Evolutionary conservation across 2,113 vertebrate species (phyloP).

Genomic region (Siphamia tubifer): DNA sequence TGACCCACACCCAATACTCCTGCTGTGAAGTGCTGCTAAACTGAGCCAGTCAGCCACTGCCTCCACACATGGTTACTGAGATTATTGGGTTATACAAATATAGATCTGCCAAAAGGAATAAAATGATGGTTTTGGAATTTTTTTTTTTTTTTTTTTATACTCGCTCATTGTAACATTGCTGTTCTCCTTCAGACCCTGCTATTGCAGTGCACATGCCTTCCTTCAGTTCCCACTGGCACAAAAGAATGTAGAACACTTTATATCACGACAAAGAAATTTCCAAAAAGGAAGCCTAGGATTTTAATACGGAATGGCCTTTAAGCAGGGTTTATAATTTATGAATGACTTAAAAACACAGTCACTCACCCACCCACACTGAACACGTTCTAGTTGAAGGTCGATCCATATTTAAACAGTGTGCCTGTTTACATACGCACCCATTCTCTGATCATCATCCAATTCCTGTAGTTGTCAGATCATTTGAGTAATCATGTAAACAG

Average conservation of each 20-base stretch:
- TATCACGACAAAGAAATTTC: slow-evolving; percentile 2
- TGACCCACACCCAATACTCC: slow-evolving; percentile 59
- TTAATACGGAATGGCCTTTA: slow-evolving; percentile 16
- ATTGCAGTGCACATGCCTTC: neutral
- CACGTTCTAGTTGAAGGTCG: too few species aligned
- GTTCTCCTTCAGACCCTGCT: neutral
- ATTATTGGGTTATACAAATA: slow-evolving; percentile 59
- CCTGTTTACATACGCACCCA: too few species aligned
- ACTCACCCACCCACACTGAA: too few species aligned
- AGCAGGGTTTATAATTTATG: slow-evolving; percentile 22
- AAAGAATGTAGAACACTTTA: slow-evolving; percentile 11
- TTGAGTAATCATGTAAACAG: too few species aligned
- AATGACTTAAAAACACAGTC: too few species aligned
- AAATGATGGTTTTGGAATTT: slow-evolving; percentile 19
- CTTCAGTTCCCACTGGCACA: slow-evolving; percentile 16
- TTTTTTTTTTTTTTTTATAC: slow-evolving; percentile 13
- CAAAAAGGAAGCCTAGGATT: neutral
- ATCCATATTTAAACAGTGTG: too few species aligned
- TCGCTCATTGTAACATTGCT: slow-evolving; percentile 24
- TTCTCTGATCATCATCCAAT: too few species aligned
- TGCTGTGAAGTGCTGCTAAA: slow-evolving; percentile 40
- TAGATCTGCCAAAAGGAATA: slow-evolving; percentile 45
- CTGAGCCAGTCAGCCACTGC: slow-evolving; percentile 11
- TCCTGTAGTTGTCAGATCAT: too few species aligned
- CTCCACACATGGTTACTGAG: slow-evolving; percentile 39